Evolutionary conservation across 1,140 invertebrate species (phyloP).

Genomic region (Parapsyche elsis): DNA sequence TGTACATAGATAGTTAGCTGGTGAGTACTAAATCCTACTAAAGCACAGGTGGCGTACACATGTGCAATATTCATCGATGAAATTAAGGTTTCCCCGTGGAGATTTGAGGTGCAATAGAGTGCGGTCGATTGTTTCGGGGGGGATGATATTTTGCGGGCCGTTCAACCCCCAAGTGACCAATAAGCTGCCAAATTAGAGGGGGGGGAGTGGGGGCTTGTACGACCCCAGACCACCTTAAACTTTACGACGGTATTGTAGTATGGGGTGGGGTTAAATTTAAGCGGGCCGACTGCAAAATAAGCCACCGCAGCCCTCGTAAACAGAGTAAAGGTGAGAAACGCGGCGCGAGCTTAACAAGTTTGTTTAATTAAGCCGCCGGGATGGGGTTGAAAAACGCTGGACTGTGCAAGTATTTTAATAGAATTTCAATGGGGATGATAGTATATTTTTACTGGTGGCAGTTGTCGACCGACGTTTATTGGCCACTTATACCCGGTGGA

Average conservation of each 20-base stretch:
- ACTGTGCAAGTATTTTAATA: no score
- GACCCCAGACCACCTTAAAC: constrained; percentile 39
- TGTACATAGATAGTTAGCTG: no score
- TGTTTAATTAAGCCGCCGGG: constrained; percentile 35
- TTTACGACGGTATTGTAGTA: constrained; percentile 30
- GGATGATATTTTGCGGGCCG: constrained; percentile 31
- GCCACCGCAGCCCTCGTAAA: constrained; percentile 26
- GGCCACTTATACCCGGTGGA: no score
- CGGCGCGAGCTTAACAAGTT: constrained; percentile 31
- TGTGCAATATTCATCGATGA: no score
- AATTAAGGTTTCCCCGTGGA: not conserved
- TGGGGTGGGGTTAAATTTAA: constrained; percentile 38
- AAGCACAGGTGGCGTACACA: no score
- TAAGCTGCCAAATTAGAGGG: constrained; percentile 52
- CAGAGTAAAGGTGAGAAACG: constrained; percentile 27
- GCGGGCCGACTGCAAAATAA: constrained; percentile 15
- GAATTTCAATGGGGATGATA: no score
- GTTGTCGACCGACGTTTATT: no score
- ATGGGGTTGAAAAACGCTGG: no score
- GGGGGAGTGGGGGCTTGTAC: no score
- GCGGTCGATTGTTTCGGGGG: not conserved
- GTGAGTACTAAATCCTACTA: no score
- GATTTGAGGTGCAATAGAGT: not conserved
- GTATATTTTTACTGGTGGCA: no score
- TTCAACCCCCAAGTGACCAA: constrained; percentile 51